phyloP scores from a whole-genome alignment of 2,797 vertebrate genomes.

The Malacoctenus gilli region DNA sequence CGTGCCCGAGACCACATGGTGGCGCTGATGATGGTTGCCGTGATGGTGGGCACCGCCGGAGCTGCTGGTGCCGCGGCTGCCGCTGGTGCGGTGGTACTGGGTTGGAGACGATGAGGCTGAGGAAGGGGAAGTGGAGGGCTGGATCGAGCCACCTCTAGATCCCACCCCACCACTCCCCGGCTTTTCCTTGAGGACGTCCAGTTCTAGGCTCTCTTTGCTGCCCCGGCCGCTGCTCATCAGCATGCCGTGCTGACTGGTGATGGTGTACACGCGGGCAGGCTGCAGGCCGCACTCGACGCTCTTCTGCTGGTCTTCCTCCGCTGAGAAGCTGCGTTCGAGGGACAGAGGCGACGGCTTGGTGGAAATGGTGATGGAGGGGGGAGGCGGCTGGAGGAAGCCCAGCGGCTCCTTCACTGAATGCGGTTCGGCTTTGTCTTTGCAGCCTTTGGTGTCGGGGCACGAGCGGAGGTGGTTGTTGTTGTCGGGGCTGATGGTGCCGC shows the following conservation, averaged over 20 bases:
- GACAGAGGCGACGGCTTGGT: slow-evolving; percentile 86
- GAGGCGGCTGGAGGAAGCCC: slow-evolving; percentile 75
- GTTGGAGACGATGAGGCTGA: slow-evolving; percentile 77
- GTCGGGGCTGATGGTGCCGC: slow-evolving; percentile 54
- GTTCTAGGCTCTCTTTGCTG: slow-evolving; percentile 90
- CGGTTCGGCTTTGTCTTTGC: slow-evolving; percentile 56
- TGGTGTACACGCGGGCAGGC: slow-evolving; percentile 92
- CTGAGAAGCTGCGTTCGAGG: slow-evolving; percentile 85
- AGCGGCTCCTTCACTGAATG: slow-evolving; percentile 64
- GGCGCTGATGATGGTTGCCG: slow-evolving; percentile 76
- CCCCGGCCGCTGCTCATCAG: slow-evolving; percentile 83
- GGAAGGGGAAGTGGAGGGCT: slow-evolving; percentile 73
- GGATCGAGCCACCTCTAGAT: slow-evolving; percentile 62
- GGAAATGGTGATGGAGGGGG: slow-evolving; percentile 84
- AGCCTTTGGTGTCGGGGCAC: slow-evolving; percentile 70
- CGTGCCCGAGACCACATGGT: slow-evolving; percentile 41
- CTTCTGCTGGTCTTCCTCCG: slow-evolving; percentile 86
- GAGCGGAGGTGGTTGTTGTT: slow-evolving; percentile 72
- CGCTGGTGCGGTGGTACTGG: slow-evolving; percentile 68
- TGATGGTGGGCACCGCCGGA: slow-evolving; percentile 56
- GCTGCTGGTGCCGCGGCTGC: slow-evolving; percentile 50
- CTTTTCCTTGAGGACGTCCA: slow-evolving; percentile 90
- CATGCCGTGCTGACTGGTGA: slow-evolving; percentile 90
- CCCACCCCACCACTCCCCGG: slow-evolving; percentile 63
- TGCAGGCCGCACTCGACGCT: slow-evolving; percentile 84